Evolutionary conservation across 2,113 vertebrate genomes (phyloP), one percentile per base, ranked within the genome.

Genomic region (Heterochromis multidens): DNA sequence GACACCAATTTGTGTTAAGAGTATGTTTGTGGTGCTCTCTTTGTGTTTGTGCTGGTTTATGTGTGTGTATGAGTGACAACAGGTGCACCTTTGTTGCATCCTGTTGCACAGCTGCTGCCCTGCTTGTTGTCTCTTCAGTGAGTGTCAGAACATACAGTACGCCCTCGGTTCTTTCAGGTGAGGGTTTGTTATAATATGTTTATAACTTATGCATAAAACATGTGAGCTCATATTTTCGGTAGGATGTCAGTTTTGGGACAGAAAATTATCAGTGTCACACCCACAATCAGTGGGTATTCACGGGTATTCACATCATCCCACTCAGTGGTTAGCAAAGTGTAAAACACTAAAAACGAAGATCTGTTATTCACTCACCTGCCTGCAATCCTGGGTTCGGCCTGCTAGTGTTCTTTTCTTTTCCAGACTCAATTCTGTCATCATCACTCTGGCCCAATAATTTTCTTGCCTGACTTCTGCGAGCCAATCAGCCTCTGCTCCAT

Each of bases 61-160:
- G 25, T 35, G 6, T 65, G 62, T 81, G 59, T 59, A 52, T 65
- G 62, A 70, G 87, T 78, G 82, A 82, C 79, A 92, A 93, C 92
- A 94, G 94, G 91, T 93, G 93, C 91, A 91, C 85, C 88, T 83
- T 89, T 93, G 88, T 91, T 90, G 82, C 87, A 82, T 94, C 84
- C 80, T 87, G 86, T 80, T 89, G 86, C 60, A 80, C 87, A 93
- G 82, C 91, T 92, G 91, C 87, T 92, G 90, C 77, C n/a, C 89
- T 85, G 77, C 81, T 88, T 83, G 85, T 81, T 92, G 82, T 89
- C 81, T 87, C 82, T 40, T 74, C 37, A 49, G 21, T 25, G 43
- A 49, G 33, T 77, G 80, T 84, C 54, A 63, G 27, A 84, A 83
- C 54, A 60, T 46, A 27, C 25, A 52, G 67, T 27, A 80, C 81